Evolutionary conservation across 1,140 invertebrate genomes (phyloP), one percentile per base, ranked within the genome.

Genomic region (Diuraphis noxia): DNA sequence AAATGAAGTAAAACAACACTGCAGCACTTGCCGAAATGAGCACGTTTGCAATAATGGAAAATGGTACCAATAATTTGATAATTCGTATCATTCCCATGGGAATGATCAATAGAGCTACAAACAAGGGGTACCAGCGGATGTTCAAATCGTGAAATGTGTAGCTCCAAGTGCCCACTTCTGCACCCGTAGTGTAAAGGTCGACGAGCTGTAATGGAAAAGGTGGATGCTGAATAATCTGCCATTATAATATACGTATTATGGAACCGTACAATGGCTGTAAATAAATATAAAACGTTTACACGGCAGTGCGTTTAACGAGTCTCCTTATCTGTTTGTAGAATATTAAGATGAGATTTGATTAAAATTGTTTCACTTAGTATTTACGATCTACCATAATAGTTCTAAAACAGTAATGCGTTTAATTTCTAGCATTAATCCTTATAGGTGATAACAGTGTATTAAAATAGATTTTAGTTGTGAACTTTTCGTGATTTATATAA

Each of bases 11-110:
- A 91, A 97, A 94, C 0, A 96, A 96, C 63, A 97, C 96, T 2
- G 92, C 94, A 77, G 97, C 96, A 6, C 96, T 95, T 5, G 95
- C 93, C 3, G 96, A 94, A 92, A 97, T 95, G 49, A 95, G 95
- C 1, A 95, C 91, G 92, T 97, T 97, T 30, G 96, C 96, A n/a
- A 96, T 93, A 2, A 95, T 94, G 0, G 96, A 97, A 93, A 97
- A 97, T 1, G 96, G 96, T 9, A 97, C 96, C 93, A 97, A 93
- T 93, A 95, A 96, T 93, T 96, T 97, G 3, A 97, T 94, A 93
- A 90, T 5, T 41, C 96, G 93, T 40, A 97, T 95, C 93, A 96
- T 96, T 34, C 95, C 95, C 72, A 96, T 94, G 1, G 96, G 92
- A 2, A 96, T 93, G 5, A 96, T 93, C 0, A 95, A 95, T 4